phyloP scores from a whole-genome alignment of 2,113 vertebrate species.

The Rhea pennata region DNA sequence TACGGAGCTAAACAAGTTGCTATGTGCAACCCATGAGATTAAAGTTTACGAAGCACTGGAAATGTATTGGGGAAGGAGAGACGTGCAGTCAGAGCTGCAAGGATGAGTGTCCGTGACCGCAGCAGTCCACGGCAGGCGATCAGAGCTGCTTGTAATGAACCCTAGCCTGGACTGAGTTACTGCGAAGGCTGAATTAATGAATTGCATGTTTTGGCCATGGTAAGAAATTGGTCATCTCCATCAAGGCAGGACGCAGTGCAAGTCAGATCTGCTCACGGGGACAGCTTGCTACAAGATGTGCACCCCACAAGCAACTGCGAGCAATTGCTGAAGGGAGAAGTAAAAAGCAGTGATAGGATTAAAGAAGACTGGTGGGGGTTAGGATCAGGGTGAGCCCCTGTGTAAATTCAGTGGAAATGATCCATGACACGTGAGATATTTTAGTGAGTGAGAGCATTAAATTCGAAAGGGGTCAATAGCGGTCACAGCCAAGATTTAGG shows the following conservation, averaged over 20 bases:
- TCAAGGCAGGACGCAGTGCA: accelerated
- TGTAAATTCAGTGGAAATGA: neutral
- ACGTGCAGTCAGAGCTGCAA: neutral
- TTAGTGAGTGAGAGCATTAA: neutral
- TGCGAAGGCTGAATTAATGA: neutral
- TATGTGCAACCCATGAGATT: neutral
- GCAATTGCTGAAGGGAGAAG: neutral
- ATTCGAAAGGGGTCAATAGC: neutral
- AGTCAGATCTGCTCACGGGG: neutral
- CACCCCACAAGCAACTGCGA: neutral
- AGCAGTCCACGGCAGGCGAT: neutral
- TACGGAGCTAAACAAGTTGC: neutral
- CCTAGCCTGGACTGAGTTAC: neutral
- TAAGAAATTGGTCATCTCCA: neutral
- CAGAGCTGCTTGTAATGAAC: neutral
- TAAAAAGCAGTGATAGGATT: neutral
- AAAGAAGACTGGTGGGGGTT: neutral
- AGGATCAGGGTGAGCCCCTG: neutral
- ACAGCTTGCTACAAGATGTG: neutral
- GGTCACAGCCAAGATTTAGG: neutral
- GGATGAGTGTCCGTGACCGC: neutral
- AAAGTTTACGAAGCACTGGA: neutral
- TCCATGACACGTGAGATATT: neutral
- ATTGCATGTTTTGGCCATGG: neutral
- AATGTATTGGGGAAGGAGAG: neutral